Conservation (phyloP, 2,113 vertebrate species). For the Morone chrysops region DNA sequence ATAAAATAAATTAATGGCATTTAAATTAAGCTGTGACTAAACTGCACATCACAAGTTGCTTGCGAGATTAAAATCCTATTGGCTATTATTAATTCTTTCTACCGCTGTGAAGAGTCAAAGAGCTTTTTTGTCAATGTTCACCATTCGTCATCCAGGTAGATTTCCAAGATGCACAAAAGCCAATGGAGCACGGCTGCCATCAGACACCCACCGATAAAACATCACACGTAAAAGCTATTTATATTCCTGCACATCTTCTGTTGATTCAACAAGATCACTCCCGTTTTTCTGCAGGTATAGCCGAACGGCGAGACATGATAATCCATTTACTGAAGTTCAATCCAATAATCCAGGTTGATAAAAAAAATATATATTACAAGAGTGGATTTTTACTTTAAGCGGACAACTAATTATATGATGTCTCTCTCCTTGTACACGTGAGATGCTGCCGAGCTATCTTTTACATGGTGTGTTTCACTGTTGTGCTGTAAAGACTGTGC, state of each 20-base stretch:
- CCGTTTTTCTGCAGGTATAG: not conserved
- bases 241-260: constrained; percentile 17
- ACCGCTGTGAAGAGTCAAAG: too few relatives aligned
- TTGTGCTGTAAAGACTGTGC: constrained; percentile 70
- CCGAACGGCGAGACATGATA: not conserved
- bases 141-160: not conserved
- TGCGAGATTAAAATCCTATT: not conserved
- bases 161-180: not conserved
- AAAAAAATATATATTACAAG: not conserved
- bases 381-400: not conserved
- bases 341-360: constrained; percentile 4
- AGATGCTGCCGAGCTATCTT: constrained; percentile 35
- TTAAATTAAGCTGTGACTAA: not conserved
- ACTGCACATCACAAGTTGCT: too few relatives aligned
- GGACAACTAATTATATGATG: not conserved
- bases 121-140: not conserved
- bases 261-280: not conserved
- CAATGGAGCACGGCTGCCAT: not conserved
- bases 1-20: not conserved
- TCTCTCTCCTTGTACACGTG: not conserved
- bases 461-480: constrained; percentile 72
- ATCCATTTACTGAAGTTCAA: not conserved
- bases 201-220: constrained; percentile 1
- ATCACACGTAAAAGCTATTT: constrained; percentile 19
- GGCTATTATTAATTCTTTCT: not conserved